phyloP scores from a whole-genome alignment of 2,113 vertebrate species.

The Platysteira castanea region DNA sequence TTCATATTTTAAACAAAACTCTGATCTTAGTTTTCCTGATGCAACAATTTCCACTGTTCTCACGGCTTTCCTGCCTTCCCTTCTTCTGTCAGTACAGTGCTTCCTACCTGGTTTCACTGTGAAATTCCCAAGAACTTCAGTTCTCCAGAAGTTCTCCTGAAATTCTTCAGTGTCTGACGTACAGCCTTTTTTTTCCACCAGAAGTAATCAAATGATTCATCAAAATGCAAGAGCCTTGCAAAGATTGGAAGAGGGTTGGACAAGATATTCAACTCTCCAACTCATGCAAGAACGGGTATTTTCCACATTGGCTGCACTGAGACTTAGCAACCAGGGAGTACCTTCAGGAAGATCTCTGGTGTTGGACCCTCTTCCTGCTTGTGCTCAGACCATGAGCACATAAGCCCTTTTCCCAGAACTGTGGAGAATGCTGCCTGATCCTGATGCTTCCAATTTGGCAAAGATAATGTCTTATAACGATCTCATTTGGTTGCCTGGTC shows the following conservation, averaged over 20 bases:
- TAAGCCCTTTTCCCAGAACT: neutral
- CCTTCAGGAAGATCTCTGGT: neutral
- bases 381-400: neutral
- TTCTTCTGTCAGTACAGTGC: neutral
- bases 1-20: neutral
- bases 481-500: neutral
- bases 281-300: neutral
- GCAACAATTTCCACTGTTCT: neutral
- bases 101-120: neutral
- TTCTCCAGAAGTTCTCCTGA: neutral
- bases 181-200: neutral
- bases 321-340: neutral
- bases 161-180: neutral
- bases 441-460: neutral
- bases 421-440: neutral
- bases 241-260: neutral
- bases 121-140: neutral
- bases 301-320: neutral
- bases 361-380: neutral
- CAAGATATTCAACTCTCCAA: neutral
- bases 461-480: neutral
- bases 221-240: neutral
- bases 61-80: neutral
- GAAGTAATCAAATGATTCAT: neutral
- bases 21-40: neutral